Percentiles rank a stretch among this genome's conserved stretches.
phyloP scores from a whole-genome alignment of 2,797 vertebrate species.

The Pagetopsis macropterus region DNA sequence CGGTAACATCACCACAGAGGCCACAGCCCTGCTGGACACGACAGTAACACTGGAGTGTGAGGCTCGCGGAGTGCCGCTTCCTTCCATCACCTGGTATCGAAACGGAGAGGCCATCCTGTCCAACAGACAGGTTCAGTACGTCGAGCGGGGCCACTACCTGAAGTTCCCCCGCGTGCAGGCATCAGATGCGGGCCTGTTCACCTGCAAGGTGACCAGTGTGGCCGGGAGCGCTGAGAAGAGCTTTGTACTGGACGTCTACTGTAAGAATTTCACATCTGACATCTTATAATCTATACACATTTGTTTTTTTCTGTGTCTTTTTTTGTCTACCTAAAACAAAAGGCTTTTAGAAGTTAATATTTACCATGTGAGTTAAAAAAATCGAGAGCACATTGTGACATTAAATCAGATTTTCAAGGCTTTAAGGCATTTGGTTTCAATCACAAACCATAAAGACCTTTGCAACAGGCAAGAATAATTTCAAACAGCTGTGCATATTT shows the following conservation, averaged over 20 bases:
- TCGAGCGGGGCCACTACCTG: slow-evolving; percentile 90
- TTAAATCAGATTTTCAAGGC: neutral
- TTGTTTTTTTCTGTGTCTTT: neutral
- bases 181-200: slow-evolving; percentile 88
- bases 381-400: slow-evolving; percentile 8
- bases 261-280: slow-evolving; percentile 78
- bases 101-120: slow-evolving; percentile 84
- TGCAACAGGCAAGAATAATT: slow-evolving; percentile 37
- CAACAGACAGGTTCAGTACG: slow-evolving; percentile 85
- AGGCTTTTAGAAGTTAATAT: neutral
- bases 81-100: slow-evolving; percentile 91
- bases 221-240: slow-evolving; percentile 89
- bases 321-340: neutral
- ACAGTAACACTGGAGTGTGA: slow-evolving; percentile 92
- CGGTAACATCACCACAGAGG: slow-evolving; percentile 87
- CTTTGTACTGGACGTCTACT: slow-evolving; percentile 89
- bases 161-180: slow-evolving; percentile 88
- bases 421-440: slow-evolving; percentile 28
- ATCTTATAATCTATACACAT: neutral
- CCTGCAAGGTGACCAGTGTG: slow-evolving; percentile 86
- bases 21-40: slow-evolving; percentile 86
- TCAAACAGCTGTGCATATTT: slow-evolving; percentile 34
- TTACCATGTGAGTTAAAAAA: neutral
- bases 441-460: slow-evolving; percentile 31
- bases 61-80: slow-evolving; percentile 88